Evolutionary conservation across 2,113 vertebrate genomes (phyloP).

Genomic region (Tragelaphus buxtoni): DNA sequence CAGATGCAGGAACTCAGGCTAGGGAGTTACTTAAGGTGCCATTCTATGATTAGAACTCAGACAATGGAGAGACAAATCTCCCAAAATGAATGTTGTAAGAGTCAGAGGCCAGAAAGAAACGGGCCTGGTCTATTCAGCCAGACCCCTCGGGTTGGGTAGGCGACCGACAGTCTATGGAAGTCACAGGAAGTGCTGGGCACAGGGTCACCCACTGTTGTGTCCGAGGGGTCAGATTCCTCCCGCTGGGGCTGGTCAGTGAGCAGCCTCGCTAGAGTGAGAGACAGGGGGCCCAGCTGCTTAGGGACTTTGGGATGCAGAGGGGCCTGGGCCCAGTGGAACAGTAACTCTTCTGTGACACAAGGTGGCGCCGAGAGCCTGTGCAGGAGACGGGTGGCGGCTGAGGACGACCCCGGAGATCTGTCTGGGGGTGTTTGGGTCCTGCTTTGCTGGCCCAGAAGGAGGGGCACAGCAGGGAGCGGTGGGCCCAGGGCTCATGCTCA

Average conservation of each 20-base stretch:
- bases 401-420: neutral
- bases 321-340: neutral
- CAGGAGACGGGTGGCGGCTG: neutral
- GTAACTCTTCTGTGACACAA: conserved; percentile 64
- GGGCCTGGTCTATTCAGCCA: neutral
- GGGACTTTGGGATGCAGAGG: neutral
- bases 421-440: neutral
- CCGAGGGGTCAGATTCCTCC: neutral
- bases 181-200: neutral
- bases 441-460: neutral
- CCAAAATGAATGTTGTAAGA: neutral
- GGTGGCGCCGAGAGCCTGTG: conserved; percentile 61
- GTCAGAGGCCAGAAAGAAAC: neutral
- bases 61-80: neutral
- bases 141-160: accelerated
- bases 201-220: no score
- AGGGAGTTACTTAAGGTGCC: neutral
- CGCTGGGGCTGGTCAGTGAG: neutral
- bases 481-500: neutral
- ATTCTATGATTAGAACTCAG: neutral
- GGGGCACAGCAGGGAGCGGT: neutral
- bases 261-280: neutral
- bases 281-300: neutral
- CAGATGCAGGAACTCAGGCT: neutral
- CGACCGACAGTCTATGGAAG: neutral